Conservation (phyloP, 2,797 vertebrate genomes). For the Ctenochaetus hawaiiensis region DNA sequence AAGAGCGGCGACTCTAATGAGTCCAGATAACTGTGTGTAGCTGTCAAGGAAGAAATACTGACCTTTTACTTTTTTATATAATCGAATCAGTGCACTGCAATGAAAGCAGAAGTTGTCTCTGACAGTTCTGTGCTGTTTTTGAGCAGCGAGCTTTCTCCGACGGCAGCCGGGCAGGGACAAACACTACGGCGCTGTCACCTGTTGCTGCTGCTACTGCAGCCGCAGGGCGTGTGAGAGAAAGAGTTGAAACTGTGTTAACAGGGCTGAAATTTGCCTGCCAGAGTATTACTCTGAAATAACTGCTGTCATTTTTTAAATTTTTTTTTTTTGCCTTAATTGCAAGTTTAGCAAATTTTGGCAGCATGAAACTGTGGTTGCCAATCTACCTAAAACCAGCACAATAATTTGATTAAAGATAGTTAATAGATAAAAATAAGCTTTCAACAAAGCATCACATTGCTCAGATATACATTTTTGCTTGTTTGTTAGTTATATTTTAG, state of each 20-base stretch:
- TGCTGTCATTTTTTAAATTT: too few relatives aligned
- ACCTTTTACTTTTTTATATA: not conserved
- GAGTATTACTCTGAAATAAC: not conserved
- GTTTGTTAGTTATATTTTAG: too few relatives aligned
- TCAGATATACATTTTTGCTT: too few relatives aligned
- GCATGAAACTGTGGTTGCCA: not conserved
- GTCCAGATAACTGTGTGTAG: not conserved
- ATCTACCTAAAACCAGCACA: too few relatives aligned
- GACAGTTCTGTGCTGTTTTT: slow-evolving; percentile 39
- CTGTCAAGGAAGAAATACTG: not conserved
- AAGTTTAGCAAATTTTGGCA: too few relatives aligned
- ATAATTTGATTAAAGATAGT: too few relatives aligned
- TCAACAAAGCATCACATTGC: too few relatives aligned
- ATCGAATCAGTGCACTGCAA: slow-evolving; percentile 61
- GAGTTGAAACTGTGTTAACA: not conserved
- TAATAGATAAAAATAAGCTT: too few relatives aligned
- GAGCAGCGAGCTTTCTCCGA: slow-evolving; percentile 19
- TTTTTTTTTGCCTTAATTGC: too few relatives aligned
- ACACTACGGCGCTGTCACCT: slow-evolving; percentile 45
- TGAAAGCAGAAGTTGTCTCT: slow-evolving; percentile 54
- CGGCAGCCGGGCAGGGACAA: slow-evolving; percentile 69
- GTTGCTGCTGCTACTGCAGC: slow-evolving; percentile 29
- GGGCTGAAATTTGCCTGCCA: not conserved
- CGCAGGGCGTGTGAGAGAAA: accelerated
- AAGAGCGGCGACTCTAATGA: not conserved